These are phyloP conservation scores for Paramormyrops kingsleyae DNA, from an alignment of 2,113 vertebrate genomes.

Conservation along the genomic window DNA sequence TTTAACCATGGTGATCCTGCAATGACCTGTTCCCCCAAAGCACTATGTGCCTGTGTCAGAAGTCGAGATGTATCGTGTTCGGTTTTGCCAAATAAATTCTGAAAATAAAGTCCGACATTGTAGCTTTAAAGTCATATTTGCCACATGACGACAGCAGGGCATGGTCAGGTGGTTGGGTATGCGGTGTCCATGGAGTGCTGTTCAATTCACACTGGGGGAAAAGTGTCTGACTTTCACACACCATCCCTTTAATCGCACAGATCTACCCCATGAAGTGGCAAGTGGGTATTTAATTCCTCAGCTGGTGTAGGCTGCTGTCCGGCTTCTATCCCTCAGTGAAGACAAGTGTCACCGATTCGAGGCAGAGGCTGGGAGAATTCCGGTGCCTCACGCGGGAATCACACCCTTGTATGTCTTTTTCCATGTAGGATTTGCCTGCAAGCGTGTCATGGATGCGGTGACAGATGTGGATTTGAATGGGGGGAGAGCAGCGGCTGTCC, in stretches of 20 bases:
- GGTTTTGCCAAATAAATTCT: not conserved
- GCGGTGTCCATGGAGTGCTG: not conserved
- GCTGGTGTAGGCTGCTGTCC: not conserved
- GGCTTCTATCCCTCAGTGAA: not conserved
- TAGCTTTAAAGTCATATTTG: not conserved
- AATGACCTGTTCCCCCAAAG: not conserved
- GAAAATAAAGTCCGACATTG: not conserved
- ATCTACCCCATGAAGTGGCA: not conserved
- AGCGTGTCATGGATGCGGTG: not conserved
- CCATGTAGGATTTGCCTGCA: not conserved
- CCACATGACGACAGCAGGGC: not conserved
- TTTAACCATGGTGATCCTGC: not conserved
- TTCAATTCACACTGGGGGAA: not conserved
- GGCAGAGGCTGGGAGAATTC: not conserved
- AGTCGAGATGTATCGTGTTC: not conserved
- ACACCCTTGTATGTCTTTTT: not conserved
- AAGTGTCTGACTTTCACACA: not conserved
- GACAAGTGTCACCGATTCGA: not conserved
- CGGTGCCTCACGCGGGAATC: not conserved
- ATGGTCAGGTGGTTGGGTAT: not conserved
- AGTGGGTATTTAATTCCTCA: not conserved
- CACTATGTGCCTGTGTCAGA: not conserved
- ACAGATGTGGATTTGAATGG: not conserved
- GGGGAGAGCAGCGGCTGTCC: not conserved
- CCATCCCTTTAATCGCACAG: not conserved